Base-by-base conservation (phyloP, 2,888 invertebrate species). In the Aplocera efformata region DNA sequence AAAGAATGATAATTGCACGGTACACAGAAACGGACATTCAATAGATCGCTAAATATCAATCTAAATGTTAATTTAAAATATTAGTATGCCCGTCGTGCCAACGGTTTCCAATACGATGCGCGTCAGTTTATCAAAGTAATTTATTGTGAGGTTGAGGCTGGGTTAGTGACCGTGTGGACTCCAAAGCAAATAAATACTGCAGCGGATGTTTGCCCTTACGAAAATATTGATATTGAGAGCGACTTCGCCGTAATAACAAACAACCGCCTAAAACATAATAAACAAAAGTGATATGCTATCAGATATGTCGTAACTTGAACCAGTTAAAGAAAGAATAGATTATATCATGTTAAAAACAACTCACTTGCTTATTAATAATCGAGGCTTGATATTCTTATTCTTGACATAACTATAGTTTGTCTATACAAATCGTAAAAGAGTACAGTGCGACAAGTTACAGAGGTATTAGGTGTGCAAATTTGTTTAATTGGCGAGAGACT, bases 161-260 rank as follows among this genome's bases (percentile, higher is more conserved):
- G 69, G 67, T 70, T 60, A 63, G 44, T 67, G 67, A 67, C 67
- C 69, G 61, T 45, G 13, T 32, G 36, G 37, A 22, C 36, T 58
- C 51, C 56, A 59, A 63, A 56, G 56, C 53, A 62, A 53, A 53
- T 49, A 56, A 58, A 60, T 52, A 59, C 45, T 47, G 50, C 50
- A 56, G 36, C 60, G 58, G 56, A 65, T 61, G 59, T 58, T 60
- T 56, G 58, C 46, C 33, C 42, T 20, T 40, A 51, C 39, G 42
- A 59, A 58, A 60, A 56, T 56, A 54, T 56, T 31, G 29, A 26
- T 32, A 40, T 31, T 47, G 34, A 24, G 24, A 27, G 33, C 25
- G 42, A 42, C 42, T 35, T 26, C 36, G 50, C 27, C 42, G 46
- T 42, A 51, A 52, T 48, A 56, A 53, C 45, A 53, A 53, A 48